Conservation (phyloP, 2,797 vertebrate species). For the Mormyrus proboscirostris region DNA sequence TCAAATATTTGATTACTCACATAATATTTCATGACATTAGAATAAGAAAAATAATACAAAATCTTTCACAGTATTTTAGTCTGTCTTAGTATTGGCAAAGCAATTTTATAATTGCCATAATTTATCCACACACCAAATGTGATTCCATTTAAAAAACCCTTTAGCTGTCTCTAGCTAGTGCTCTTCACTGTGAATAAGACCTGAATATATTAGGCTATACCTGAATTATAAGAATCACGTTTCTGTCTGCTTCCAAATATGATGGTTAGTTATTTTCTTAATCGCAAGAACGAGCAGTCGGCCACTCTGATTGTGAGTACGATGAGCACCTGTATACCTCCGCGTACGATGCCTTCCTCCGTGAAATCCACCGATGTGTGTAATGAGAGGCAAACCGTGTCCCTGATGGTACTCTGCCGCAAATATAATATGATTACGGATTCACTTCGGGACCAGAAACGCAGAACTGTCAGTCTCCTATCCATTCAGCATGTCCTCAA, state of each 20-base stretch:
- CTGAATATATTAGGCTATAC: neutral
- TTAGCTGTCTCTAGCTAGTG: neutral
- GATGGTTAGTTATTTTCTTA: neutral
- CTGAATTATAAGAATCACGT: neutral
- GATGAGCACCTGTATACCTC: neutral
- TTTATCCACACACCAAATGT: neutral
- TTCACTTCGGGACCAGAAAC: neutral
- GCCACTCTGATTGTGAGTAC: neutral
- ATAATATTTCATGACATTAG: neutral
- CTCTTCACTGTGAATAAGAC: neutral
- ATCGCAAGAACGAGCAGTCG: neutral
- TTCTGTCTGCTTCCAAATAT: neutral
- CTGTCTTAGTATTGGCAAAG: neutral
- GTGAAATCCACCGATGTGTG: neutral
- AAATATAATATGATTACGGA: neutral
- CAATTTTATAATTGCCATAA: neutral
- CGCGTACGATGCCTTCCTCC: neutral
- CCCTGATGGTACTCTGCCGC: neutral
- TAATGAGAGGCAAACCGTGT: neutral
- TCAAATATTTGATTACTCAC: neutral
- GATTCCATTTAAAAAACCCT: neutral
- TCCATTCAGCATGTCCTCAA: neutral
- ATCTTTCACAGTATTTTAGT: neutral
- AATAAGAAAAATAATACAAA: neutral
- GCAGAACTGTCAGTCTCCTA: neutral